These are phyloP conservation scores for Pocillopora meandrina DNA, from an alignment of 92 coral and sea anemone genomes.

Conservation along the genomic window DNA sequence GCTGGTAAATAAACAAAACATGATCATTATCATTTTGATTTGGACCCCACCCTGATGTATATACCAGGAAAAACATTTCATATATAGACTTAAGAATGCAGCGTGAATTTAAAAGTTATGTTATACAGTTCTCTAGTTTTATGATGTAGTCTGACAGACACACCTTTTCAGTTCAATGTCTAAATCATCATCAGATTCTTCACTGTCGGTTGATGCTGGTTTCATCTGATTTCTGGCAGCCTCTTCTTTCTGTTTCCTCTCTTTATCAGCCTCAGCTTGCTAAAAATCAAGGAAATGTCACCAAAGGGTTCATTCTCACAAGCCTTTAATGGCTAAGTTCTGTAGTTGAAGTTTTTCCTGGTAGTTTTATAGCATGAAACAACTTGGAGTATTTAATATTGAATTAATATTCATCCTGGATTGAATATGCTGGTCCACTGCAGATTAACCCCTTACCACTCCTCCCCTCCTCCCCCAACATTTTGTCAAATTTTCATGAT, in stretches of 20 bases:
- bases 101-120: too few species aligned
- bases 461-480: too few species aligned
- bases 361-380: neutral
- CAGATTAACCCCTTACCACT: too few species aligned
- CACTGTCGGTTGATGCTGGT: conserved; percentile 84
- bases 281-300: neutral
- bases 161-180: conserved; percentile 78
- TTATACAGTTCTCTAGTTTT: neutral
- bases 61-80: too few species aligned
- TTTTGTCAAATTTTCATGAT: too few species aligned
- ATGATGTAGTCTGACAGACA: neutral
- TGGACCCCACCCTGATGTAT: too few species aligned
- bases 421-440: too few species aligned
- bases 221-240: conserved; percentile 81
- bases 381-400: too few species aligned
- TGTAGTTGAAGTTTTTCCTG: too few species aligned
- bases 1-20: conserved; percentile 12
- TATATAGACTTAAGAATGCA: too few species aligned
- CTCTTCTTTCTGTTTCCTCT: conserved; percentile 72
- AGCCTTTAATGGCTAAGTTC: neutral
- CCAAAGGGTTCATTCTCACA: neutral
- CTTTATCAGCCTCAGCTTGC: conserved; percentile 83
- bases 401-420: too few species aligned
- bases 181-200: conserved; percentile 72
- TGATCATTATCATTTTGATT: neutral